phyloP scores from a whole-genome alignment of 2,113 vertebrate species.

The Nothocercus julius region DNA sequence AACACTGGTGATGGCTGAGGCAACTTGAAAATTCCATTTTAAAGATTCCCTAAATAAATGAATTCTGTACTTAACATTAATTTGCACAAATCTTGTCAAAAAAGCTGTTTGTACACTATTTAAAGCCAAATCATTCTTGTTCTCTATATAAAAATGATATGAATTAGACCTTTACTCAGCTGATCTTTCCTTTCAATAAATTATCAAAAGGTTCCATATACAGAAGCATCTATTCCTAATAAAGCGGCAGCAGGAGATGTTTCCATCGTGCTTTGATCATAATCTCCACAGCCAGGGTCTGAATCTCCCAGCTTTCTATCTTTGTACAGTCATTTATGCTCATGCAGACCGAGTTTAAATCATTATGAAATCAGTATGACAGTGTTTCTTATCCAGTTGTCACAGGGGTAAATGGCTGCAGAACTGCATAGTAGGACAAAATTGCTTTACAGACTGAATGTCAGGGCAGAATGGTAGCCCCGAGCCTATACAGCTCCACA shows the following conservation, averaged over 20 bases:
- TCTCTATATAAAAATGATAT: neutral
- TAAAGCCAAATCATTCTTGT: neutral
- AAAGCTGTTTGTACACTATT: neutral
- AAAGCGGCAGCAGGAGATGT: neutral
- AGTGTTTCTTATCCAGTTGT: neutral
- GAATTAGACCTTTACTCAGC: neutral
- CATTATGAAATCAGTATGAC: neutral
- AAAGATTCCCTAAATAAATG: neutral
- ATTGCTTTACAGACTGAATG: neutral
- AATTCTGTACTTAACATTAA: neutral
- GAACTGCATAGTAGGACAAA: neutral
- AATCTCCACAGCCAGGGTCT: neutral
- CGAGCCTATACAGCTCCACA: neutral
- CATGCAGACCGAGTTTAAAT: neutral
- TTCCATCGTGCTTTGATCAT: neutral
- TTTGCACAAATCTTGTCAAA: neutral
- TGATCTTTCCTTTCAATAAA: neutral
- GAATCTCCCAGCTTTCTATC: neutral
- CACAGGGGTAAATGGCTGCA: neutral
- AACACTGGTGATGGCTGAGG: neutral
- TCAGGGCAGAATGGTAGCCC: neutral
- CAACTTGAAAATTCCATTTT: conserved; percentile 1
- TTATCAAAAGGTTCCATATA: neutral
- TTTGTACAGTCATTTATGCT: neutral
- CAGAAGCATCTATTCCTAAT: neutral